Evolutionary conservation across 2,797 vertebrate species (phyloP), one percentile per base, ranked within the genome.

Genomic region (Hydrocynus forskahlii): DNA sequence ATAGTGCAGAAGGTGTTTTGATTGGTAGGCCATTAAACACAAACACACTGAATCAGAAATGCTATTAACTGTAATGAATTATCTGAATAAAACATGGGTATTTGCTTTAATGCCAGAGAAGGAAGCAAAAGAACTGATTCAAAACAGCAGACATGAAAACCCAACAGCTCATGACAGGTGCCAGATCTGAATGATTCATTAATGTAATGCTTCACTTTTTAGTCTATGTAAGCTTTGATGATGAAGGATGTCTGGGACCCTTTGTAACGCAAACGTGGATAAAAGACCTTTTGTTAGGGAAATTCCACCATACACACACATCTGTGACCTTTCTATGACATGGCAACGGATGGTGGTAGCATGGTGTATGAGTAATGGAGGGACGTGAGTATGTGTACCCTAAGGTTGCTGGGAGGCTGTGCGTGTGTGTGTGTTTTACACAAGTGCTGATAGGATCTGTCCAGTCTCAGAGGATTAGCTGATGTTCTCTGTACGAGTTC

Each of bases 241-340:
- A 68, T 80, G 25, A 80, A 80, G 71, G 71, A 64, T 48, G 9
- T 48, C 17, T 12, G 9, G 9, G 16, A 7, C 48, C 21, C 54
- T 74, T 80, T 48, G 38, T 6, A 59, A 14, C 16, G 12, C 7
- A n/a, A n/a, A 35, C 50, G 55, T 4, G 12, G 10, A 67, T 57
- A 66, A 52, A n/a, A 13, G 48, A 8, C 14, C 50, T 50, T 68
- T 68, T 75, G 52, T 69, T 81, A 75, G 62, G 78, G 68, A 79
- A 63, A 72, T 79, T 40, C 29, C 57, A 79, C 29, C 62, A 71
- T 63, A 54, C 68, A 54, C 29, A 38, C 7, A 12, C 77, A 79
- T 12, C 43, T 63, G 19, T 72, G 78, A 62, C 29, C 21, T 74
- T 57, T 60, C 6, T 45, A 45, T 29, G 29, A 66, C 48, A 63